Conservation (phyloP, 2,113 vertebrate species). For the Istiophorus platypterus region DNA sequence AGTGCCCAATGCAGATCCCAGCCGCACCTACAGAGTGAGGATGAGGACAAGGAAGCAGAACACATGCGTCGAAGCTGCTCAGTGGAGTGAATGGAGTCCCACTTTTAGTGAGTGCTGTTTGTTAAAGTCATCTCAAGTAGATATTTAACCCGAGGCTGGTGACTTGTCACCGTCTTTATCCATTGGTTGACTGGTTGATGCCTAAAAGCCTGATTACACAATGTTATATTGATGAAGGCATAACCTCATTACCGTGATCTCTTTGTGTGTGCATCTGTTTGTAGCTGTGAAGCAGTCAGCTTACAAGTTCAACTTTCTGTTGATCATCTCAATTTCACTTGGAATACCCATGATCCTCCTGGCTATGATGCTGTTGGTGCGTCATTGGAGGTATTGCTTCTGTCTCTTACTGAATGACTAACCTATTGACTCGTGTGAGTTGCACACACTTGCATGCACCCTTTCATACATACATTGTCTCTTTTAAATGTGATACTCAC, state of each 20-base stretch:
- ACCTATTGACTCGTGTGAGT: neutral
- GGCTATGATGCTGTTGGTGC: constrained; percentile 63
- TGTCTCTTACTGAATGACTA: neutral
- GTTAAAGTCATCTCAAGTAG: neutral
- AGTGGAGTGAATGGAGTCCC: constrained; percentile 75
- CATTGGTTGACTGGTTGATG: no score
- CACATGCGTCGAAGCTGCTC: fast-evolving
- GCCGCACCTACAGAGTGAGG: constrained; percentile 46
- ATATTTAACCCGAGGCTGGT: neutral
- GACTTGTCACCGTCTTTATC: neutral
- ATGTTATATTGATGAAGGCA: neutral
- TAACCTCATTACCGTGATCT: neutral
- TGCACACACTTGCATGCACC: neutral
- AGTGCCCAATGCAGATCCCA: constrained; percentile 31
- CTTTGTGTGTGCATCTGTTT: constrained; percentile 22
- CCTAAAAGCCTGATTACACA: neutral
- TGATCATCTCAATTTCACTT: constrained; percentile 57
- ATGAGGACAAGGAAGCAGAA: neutral
- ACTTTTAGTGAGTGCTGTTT: constrained; percentile 62
- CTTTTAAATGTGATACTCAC: neutral
- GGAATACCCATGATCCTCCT: constrained; percentile 78
- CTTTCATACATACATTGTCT: neutral
- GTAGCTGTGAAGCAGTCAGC: constrained; percentile 29
- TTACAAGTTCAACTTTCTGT: constrained; percentile 16
- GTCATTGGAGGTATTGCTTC: constrained; percentile 64